Base-by-base conservation (phyloP, 2,888 invertebrate genomes). In the Drosophila fungiperda region DNA sequence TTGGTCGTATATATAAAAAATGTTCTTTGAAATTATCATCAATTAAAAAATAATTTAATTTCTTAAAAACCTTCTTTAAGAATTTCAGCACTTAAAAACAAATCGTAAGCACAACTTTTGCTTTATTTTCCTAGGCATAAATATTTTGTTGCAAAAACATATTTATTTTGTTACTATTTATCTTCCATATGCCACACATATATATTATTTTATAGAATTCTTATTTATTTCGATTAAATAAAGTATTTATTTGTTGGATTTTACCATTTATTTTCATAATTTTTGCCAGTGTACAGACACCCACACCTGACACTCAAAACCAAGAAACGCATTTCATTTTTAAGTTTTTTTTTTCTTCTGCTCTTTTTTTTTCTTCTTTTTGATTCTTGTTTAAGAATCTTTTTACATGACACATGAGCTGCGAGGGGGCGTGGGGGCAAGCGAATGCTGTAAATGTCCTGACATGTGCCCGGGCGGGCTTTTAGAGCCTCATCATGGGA, bases 301-400 rank as follows among this genome's bases (percentile, higher is more conserved):
- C 36, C 23, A 69, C 64, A 75, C 63, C 77, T 77, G 77, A 60
- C 78, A 78, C 74, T 71, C 73, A 74, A 80, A 78, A 83, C 80
- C 74, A 80, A 77, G 82, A 78, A 87, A 83, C 87, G 86, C 81
- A 86, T 87, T 87, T 86, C 64, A 84, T 84, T 83, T 87, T 86
- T 76, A 80, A 85, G 80, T 75, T 79, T 57, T 73, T 64, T 73
- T 72, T 53, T 59, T 35, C 33, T 32, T 35, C 32, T 59, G 17
- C 35, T 52, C 23, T 32, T 58, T n/a, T 45, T 33, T 57, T 35
- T 38, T 58, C n/a, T 45, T 50, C n/a, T 42, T 49, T 50, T 65
- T 74, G 65, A 68, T 60, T 68, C 83, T 84, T 86, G 83, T 82
- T 84, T 82, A 84, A 84, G 74, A 86, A 80, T 86, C 82, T 83